Evolutionary conservation across 2,113 vertebrate genomes (phyloP).

Genomic region (Colinus virginianus): DNA sequence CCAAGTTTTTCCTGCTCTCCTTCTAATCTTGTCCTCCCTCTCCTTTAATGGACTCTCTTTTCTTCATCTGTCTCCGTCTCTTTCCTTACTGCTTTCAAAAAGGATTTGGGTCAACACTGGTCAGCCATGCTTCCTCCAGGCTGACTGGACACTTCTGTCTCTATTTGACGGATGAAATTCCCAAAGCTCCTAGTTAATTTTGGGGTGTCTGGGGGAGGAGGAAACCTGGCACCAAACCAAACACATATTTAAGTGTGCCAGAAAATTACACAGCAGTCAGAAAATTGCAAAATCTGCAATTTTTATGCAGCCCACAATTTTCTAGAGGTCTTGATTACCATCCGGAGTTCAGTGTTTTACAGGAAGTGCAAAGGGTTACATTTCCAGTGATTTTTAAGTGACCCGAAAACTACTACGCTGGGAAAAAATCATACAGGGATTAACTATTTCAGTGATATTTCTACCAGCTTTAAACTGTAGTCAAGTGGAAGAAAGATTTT

Average conservation of each 20-base stretch:
- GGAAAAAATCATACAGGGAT: constrained; percentile 49
- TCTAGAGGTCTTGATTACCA: constrained; percentile 66
- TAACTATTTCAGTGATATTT: constrained; percentile 70
- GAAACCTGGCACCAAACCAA: constrained; percentile 21
- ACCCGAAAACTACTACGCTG: constrained; percentile 56
- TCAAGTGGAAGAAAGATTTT: background rate
- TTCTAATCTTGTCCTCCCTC: background rate
- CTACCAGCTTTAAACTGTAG: constrained; percentile 24
- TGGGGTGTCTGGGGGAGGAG: constrained; percentile 62
- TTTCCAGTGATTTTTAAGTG: constrained; percentile 73
- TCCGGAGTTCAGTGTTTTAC: constrained; percentile 57
- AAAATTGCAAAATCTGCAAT: constrained; percentile 65
- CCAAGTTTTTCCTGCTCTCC: background rate
- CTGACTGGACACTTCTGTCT: constrained; percentile 43
- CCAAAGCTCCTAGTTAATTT: constrained; percentile 70
- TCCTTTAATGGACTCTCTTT: background rate
- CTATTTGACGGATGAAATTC: constrained; percentile 57
- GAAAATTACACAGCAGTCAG: constrained; percentile 60
- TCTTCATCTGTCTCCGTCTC: constrained; percentile 8
- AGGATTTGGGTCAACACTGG: constrained; percentile 13
- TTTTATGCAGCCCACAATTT: constrained; percentile 57
- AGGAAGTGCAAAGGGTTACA: constrained; percentile 65
- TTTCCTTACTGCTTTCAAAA: background rate
- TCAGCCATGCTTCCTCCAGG: constrained; percentile 21
- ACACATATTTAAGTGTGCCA: constrained; percentile 36